Percentiles rank a stretch among this genome's conserved stretches.
Evolutionary conservation across 2,113 vertebrate genomes (phyloP).

Genomic region (Brienomyrus brachyistius): DNA sequence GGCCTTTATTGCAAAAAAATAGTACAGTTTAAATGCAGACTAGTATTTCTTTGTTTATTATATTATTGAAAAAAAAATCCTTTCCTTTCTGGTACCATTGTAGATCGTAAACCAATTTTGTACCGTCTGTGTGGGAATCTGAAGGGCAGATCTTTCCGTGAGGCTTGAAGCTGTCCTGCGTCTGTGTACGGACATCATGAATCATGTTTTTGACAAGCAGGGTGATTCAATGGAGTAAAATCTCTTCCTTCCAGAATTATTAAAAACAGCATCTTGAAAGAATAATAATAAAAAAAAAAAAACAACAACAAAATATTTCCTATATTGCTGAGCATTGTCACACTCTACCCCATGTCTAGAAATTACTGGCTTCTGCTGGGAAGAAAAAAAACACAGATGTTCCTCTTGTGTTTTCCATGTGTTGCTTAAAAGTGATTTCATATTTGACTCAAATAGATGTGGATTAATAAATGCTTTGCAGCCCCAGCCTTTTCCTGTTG

Average conservation of each 20-base stretch:
- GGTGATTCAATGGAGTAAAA: conserved; percentile 38
- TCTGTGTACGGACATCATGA: conserved; percentile 41
- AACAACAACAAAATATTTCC: conserved; percentile 22
- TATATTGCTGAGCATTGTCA: conserved; percentile 19
- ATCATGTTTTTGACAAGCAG: conserved; percentile 45
- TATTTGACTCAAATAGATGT: conserved; percentile 17
- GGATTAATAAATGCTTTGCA: conserved; percentile 13
- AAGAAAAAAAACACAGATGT: conserved; percentile 18
- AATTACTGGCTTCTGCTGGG: conserved; percentile 15
- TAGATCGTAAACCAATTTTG: conserved; percentile 47
- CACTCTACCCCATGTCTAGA: conserved; percentile 3
- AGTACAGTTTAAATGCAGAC: conserved; percentile 29
- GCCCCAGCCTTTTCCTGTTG: conserved; percentile 7
- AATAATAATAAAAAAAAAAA: not conserved
- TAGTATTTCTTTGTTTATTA: conserved; percentile 45
- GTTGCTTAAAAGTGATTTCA: conserved; percentile 19
- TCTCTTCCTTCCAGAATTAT: conserved; percentile 36
- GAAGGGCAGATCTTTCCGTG: conserved; percentile 48
- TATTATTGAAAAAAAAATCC: conserved; percentile 28
- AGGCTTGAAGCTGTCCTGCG: conserved; percentile 28
- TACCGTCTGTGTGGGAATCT: conserved; percentile 48
- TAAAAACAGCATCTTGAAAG: conserved; percentile 42
- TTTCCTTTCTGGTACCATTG: conserved; percentile 28
- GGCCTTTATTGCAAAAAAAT: conserved; percentile 26
- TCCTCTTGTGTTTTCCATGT: conserved; percentile 18